Percentiles rank a stretch among this genome's conserved stretches.
phyloP scores from a whole-genome alignment of 2,888 invertebrate genomes.

The Camponotus fellah region DNA sequence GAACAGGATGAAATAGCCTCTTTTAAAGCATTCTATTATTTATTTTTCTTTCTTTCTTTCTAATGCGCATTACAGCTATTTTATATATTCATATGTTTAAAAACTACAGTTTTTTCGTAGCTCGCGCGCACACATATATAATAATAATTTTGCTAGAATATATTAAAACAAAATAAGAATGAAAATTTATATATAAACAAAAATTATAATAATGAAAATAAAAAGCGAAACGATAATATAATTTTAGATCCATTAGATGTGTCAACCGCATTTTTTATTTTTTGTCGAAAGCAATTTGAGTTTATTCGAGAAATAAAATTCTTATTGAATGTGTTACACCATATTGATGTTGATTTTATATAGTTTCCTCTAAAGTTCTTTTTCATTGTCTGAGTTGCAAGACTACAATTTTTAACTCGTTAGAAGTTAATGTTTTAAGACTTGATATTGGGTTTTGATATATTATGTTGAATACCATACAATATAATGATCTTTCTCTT shows the following conservation, averaged over 20 bases:
- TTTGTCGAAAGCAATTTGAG: slow-evolving; percentile 7
- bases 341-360: slow-evolving; percentile 56
- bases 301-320: slow-evolving; percentile 57
- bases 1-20: slow-evolving; percentile 3
- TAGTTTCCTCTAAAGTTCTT: slow-evolving; percentile 44
- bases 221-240: background rate
- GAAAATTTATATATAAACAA: background rate
- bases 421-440: slow-evolving; percentile 46
- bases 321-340: slow-evolving; percentile 50
- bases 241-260: background rate
- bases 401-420: slow-evolving; percentile 46
- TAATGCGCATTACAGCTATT: slow-evolving; percentile 31
- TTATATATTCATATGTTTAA: slow-evolving; percentile 11
- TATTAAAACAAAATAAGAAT: background rate
- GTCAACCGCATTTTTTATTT: slow-evolving; percentile 1
- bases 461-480: slow-evolving; percentile 34
- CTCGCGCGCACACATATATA: background rate
- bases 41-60: background rate
- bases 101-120: background rate
- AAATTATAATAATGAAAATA: slow-evolving; percentile 8
- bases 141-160: slow-evolving; percentile 1
- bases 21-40: slow-evolving; percentile 23
- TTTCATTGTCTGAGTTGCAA: slow-evolving; percentile 16
- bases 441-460: background rate
- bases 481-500: slow-evolving; percentile 16